These are phyloP conservation scores for Passer montanus DNA, from an alignment of 2,113 vertebrate species.

Conservation along the genomic window DNA sequence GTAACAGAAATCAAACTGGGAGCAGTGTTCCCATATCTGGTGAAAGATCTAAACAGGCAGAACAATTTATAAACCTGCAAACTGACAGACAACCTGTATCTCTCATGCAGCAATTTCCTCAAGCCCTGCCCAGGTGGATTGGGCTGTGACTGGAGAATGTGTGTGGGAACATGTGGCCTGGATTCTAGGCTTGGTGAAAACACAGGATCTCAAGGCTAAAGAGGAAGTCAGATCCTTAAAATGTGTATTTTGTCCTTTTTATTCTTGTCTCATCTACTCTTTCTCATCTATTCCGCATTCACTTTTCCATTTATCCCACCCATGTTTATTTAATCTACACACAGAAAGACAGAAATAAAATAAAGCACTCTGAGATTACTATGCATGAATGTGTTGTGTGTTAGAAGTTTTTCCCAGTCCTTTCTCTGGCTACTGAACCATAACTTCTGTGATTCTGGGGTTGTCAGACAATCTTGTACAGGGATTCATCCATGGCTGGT, in stretches of 20 bases:
- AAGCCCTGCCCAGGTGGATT: not conserved
- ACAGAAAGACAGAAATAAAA: not conserved
- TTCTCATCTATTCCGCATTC: not conserved
- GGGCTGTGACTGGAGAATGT: not conserved
- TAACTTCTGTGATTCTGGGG: not conserved
- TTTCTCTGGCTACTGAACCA: not conserved
- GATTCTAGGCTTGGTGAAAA: not conserved
- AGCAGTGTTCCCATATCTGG: not conserved
- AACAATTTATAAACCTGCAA: not conserved
- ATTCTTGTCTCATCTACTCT: not conserved
- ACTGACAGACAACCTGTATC: not conserved
- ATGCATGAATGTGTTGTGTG: not conserved
- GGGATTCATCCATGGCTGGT: not conserved
- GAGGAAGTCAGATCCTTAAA: not conserved
- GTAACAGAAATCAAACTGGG: constrained; percentile 7
- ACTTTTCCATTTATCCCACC: not conserved
- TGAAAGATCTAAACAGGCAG: not conserved
- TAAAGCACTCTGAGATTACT: not conserved
- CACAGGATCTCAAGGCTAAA: not conserved
- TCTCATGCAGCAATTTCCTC: not conserved
- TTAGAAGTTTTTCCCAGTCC: not conserved
- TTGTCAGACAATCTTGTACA: not conserved
- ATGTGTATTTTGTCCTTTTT: not conserved
- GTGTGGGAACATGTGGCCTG: not conserved
- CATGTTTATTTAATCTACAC: not conserved